phyloP scores from a whole-genome alignment of 2,797 vertebrate genomes.

The Xenopus petersii region DNA sequence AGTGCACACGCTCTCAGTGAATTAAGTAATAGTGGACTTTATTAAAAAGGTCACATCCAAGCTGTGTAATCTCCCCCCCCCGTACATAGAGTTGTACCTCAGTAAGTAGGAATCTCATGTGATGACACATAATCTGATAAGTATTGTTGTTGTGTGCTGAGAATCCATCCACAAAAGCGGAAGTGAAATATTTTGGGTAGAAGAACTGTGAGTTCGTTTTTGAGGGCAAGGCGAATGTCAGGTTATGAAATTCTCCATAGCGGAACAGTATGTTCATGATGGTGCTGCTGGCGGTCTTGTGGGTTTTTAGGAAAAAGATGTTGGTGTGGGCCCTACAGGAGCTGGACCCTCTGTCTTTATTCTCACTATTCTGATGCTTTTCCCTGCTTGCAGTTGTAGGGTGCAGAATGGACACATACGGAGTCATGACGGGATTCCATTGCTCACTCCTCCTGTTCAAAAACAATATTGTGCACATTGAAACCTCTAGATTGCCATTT shows the following conservation, averaged over 20 bases:
- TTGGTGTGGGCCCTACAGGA: slow-evolving; percentile 67
- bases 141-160: slow-evolving; percentile 38
- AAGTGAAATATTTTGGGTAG: slow-evolving; percentile 70
- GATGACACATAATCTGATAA: slow-evolving; percentile 83
- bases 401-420: too few species aligned
- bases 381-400: neutral
- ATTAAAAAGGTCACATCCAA: too few species aligned
- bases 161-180: slow-evolving; percentile 69
- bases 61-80: neutral
- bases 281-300: slow-evolving; percentile 62
- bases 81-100: slow-evolving; percentile 63
- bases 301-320: slow-evolving; percentile 72
- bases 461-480: too few species aligned
- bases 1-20: too few species aligned
- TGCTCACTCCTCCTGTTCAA: too few species aligned
- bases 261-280: slow-evolving; percentile 78
- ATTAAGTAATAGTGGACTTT: too few species aligned
- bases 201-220: slow-evolving; percentile 63
- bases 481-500: too few species aligned
- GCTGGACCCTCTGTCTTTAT: too few species aligned
- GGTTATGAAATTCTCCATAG: slow-evolving; percentile 73
- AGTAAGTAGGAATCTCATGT: slow-evolving; percentile 75
- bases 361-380: neutral
- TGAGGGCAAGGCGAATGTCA: slow-evolving; percentile 76
- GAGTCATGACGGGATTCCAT: too few species aligned